Base-by-base conservation (phyloP, 2,797 vertebrate genomes). In the Pyrocephalus nanus region DNA sequence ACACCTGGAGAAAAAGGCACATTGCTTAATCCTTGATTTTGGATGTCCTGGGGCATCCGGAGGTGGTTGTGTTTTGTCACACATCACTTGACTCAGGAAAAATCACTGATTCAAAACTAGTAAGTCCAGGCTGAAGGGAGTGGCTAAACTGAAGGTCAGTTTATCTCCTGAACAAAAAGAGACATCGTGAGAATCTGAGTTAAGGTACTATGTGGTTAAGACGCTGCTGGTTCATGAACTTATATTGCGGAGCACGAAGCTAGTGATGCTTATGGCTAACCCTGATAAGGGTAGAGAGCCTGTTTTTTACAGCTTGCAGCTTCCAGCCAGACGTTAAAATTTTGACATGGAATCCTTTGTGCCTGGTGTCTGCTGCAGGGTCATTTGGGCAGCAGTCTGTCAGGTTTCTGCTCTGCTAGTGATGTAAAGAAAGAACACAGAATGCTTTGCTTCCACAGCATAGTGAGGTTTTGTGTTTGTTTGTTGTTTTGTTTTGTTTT, bases 211-310 rank as follows among this genome's bases (percentile, higher is more conserved):
- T 0, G 2, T 26, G 20, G 16, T 45, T 60, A 47, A 82, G 43
- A 23, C 0, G 0, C 20, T 91, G 25, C 30, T 92, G 40, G 11
- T 51, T 67, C 0, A 0, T 20, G n/a, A 67, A 34, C 58, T 50
- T 53, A 20, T 21, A 3, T 26, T 60, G 20, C 34, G 13, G n/a
- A 58, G 7, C 2, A 0, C 43, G 40, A 78, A 85, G 19, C 22
- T 58, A 26, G 12, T 27, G n/a, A 45, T 47, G 15, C 21, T 67
- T 69, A 15, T 5, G 2, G 53, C 65, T 71, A 71, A 48, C 8
- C 0, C 0, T 38, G 7, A 26, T 42, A 16, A 38, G n/a, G 15
- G n/a, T 17, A 43, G 34, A 73, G n/a, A 62, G 4, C 20, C 15
- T 72, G 10, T 84, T 81, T 77, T 22, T 40, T 2, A 0, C 40